A percentile compares a stretch with the other conserved stretches of the same genome.
Conservation (phyloP, 2,797 vertebrate genomes). For the Muscicapa comitata region DNA sequence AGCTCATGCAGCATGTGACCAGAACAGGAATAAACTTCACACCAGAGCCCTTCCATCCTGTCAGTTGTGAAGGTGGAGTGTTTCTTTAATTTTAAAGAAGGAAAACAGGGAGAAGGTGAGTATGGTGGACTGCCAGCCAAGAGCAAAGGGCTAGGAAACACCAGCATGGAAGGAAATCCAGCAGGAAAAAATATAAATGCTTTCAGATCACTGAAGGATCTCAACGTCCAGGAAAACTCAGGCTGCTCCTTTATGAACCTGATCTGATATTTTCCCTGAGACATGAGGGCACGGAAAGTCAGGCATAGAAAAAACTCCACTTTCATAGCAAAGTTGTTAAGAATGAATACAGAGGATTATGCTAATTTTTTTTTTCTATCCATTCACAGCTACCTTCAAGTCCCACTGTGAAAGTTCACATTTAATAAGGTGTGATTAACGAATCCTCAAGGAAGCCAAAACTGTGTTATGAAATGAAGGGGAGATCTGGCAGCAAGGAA, state of each 20-base stretch:
- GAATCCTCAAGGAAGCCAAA: constrained; percentile 53
- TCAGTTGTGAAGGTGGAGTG: neutral
- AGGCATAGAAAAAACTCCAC: neutral
- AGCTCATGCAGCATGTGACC: constrained; percentile 20
- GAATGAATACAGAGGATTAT: neutral
- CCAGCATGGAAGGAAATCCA: neutral
- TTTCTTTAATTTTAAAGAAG: neutral
- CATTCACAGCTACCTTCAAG: constrained; percentile 41
- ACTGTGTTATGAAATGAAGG: constrained; percentile 28
- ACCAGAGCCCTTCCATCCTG: neutral
- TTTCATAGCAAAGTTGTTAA: neutral
- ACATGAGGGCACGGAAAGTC: neutral
- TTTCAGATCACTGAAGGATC: neutral
- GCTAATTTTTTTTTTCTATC: neutral
- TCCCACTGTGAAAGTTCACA: constrained; percentile 58
- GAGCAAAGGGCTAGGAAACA: neutral
- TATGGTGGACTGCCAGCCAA: neutral
- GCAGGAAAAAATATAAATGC: neutral
- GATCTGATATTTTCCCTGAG: neutral
- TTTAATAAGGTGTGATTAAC: constrained; percentile 67
- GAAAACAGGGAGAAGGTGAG: neutral
- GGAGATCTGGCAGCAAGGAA: constrained; percentile 40
- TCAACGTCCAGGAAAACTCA: constrained; percentile 13
- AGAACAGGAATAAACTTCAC: constrained; percentile 58
- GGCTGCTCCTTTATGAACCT: neutral